phyloP scores from a whole-genome alignment of 2,113 vertebrate species.

The Notothenia rossii region DNA sequence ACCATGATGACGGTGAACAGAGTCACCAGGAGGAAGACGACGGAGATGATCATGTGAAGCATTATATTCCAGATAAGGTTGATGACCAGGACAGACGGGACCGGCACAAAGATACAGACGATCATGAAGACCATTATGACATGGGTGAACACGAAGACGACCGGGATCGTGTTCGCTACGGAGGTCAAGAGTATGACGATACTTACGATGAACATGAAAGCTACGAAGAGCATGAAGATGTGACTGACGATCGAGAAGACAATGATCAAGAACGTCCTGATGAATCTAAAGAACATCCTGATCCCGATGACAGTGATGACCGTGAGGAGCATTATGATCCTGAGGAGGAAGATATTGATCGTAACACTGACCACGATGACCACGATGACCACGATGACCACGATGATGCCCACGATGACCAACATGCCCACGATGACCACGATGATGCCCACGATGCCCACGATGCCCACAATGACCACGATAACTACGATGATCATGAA shows the following conservation, averaged over 20 bases:
- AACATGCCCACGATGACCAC: conserved; percentile 28
- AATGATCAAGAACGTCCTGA: conserved; percentile 26
- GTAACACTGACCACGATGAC: conserved; percentile 33
- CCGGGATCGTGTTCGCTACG: conserved; percentile 18
- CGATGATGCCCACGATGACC: not conserved
- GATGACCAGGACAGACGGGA: conserved; percentile 22
- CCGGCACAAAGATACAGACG: conserved; percentile 4
- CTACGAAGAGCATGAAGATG: conserved; percentile 50
- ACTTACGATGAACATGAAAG: conserved; percentile 55
- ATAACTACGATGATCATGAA: conserved; percentile 14
- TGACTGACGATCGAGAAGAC: not conserved
- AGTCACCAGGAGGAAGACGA: conserved; percentile 31
- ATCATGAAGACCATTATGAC: conserved; percentile 73
- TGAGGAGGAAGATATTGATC: conserved; percentile 7
- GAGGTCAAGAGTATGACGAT: conserved; percentile 51
- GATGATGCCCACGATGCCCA: not conserved
- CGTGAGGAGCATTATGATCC: conserved; percentile 3
- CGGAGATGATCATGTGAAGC: conserved; percentile 34
- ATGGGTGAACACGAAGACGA: conserved; percentile 76
- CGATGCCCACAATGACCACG: conserved; percentile 12
- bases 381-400: conserved; percentile 16
- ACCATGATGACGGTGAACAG: conserved; percentile 30
- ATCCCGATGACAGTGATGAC: conserved; percentile 23
- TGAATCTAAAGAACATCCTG: conserved; percentile 45
- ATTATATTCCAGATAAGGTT: conserved; percentile 28